These are phyloP conservation scores for Aleadryas rufinucha DNA, from an alignment of 2,113 vertebrate species.

Conservation along the genomic window DNA sequence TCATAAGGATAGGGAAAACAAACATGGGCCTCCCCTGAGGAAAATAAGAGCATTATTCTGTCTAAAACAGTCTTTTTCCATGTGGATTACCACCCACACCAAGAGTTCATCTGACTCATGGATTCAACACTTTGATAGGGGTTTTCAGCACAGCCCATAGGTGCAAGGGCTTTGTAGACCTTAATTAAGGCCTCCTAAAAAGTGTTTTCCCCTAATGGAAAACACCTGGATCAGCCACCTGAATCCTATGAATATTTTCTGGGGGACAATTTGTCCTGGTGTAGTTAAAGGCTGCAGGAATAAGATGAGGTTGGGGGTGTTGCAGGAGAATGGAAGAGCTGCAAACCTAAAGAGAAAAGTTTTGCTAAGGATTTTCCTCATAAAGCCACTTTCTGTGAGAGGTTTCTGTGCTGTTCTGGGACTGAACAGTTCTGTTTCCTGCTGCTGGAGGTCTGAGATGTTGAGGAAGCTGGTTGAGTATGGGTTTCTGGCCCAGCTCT, in stretches of 20 bases:
- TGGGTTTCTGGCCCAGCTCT: not conserved
- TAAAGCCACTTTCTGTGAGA: fast-evolving
- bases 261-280: not conserved
- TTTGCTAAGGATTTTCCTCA: not conserved
- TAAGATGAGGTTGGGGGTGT: fast-evolving
- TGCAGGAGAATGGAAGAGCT: not conserved
- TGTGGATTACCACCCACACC: not conserved
- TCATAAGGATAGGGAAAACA: not conserved
- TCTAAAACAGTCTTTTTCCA: not conserved
- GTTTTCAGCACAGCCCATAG: not conserved
- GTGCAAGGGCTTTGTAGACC: not conserved
- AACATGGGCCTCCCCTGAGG: not conserved
- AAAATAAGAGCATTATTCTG: not conserved
- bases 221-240: not conserved
- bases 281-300: not conserved
- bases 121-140: not conserved
- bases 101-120: not conserved
- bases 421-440: fast-evolving
- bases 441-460: not conserved
- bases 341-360: fast-evolving
- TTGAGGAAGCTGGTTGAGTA: not conserved
- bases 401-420: not conserved
- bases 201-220: not conserved
- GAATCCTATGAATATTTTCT: not conserved
- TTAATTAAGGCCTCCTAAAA: not conserved